A percentile compares a stretch with the other conserved stretches of the same genome.
Evolutionary conservation across 2,888 invertebrate species (phyloP).

Genomic region (Ennomos quercinarius): DNA sequence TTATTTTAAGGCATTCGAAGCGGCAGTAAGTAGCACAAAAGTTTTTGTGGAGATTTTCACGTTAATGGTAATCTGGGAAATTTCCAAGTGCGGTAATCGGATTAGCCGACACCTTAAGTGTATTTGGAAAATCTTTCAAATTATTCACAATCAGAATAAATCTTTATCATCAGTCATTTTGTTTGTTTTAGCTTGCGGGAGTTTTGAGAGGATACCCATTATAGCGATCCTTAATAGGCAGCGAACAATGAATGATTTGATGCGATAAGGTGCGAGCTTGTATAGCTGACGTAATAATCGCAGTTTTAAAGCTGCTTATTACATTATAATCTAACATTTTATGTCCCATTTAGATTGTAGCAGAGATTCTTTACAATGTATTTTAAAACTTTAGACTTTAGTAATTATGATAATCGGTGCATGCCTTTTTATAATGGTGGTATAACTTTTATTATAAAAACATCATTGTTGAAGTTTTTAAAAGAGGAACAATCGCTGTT

Average conservation of each 20-base stretch:
- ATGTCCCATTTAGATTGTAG: conserved; percentile 26
- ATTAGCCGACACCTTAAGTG: conserved; percentile 63
- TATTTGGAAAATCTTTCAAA: conserved; percentile 58
- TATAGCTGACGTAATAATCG: conserved; percentile 26
- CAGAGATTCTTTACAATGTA: conserved; percentile 9
- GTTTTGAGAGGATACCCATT: conserved; percentile 40
- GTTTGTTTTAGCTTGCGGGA: conserved; percentile 46
- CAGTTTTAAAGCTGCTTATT: conserved; percentile 20
- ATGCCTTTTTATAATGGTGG: not conserved
- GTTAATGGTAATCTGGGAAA: conserved; percentile 70
- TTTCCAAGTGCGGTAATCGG: conserved; percentile 65
- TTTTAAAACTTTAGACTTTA: not conserved
- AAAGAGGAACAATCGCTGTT: no score
- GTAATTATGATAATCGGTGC: not conserved
- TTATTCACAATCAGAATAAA: conserved; percentile 59
- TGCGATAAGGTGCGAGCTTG: conserved; percentile 26
- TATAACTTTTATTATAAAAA: not conserved
- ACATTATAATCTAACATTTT: conserved; percentile 25
- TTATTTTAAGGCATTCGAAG: conserved; percentile 71
- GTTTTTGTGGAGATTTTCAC: conserved; percentile 68
- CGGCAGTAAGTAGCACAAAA: conserved; percentile 68
- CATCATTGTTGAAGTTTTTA: no score
- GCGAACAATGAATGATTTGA: conserved; percentile 34
- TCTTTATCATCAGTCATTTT: conserved; percentile 56
- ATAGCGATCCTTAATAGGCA: conserved; percentile 30